phyloP scores from a whole-genome alignment of 2,113 vertebrate genomes.

The Callithrix jacchus region DNA sequence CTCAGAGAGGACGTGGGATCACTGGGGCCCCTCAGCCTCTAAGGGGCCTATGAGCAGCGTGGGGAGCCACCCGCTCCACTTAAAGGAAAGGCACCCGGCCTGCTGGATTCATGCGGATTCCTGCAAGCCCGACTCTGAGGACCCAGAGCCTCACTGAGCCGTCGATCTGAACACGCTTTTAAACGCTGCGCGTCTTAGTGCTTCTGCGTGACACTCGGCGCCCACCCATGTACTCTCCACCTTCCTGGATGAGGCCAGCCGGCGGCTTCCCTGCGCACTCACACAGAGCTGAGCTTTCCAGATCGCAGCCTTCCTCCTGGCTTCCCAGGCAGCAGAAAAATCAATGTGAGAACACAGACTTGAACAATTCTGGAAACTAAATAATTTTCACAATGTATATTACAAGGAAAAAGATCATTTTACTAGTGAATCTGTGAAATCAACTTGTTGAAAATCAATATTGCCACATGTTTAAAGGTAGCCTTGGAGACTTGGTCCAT shows the following conservation, averaged over 20 bases:
- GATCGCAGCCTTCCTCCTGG: neutral
- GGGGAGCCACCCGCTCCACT: rapidly evolving
- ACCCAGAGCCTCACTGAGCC: neutral
- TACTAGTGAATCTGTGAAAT: neutral
- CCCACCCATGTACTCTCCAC: rapidly evolving
- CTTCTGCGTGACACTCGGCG: rapidly evolving
- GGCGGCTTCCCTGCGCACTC: rapidly evolving
- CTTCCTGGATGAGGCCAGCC: neutral
- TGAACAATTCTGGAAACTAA: neutral
- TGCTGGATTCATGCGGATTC: rapidly evolving
- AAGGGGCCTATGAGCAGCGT: neutral
- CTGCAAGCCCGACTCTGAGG: neutral
- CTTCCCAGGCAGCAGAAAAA: neutral
- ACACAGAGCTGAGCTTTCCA: neutral
- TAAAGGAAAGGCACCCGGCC: neutral
- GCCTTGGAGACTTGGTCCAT: rapidly evolving
- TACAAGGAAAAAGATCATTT: neutral
- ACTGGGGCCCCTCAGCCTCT: neutral
- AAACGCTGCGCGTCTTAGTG: rapidly evolving
- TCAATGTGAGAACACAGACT: neutral
- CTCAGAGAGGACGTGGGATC: neutral
- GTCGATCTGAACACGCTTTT: rapidly evolving
- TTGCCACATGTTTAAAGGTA: rapidly evolving
- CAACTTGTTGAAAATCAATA: neutral
- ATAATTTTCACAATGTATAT: neutral